Base-by-base conservation (phyloP, 2,797 vertebrate species). In the Falco columbarius region DNA sequence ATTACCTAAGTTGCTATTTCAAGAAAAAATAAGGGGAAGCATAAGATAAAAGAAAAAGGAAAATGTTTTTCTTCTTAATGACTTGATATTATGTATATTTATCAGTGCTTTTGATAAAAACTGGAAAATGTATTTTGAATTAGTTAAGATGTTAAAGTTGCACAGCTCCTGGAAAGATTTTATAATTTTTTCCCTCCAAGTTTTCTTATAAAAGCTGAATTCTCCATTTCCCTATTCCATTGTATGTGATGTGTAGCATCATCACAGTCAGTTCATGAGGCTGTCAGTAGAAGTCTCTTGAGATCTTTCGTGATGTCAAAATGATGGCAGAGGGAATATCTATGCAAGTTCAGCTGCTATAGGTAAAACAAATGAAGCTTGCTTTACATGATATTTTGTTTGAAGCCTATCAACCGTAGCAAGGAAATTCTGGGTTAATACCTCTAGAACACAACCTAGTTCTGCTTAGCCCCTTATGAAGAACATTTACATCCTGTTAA, bases 361-460 rank as follows among this genome's bases (percentile, higher is more conserved):
- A 91, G 79, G 34, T 83, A 81, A 96, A 97, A 90, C 16, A 95
- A 97, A 94, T 63, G 90, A 85, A 95, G 62, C 21, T 96, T 80
- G 38, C 44, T 96, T 93, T 72, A 94, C 94, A 93, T 79, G 10
- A 65, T 77, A 92, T 72, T 97, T 95, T 62, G 47, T 83, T 90
- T 92, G 47, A 93, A 46, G n/a, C 42, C 68, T 89, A 70, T 42
- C 61, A 92, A 44, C 29, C 49, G 79, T 72, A 90, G 79, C 70
- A 86, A 95, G 83, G 36, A 86, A 93, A 91, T 91, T 65, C 59
- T 93, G 86, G 42, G n/a, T 90, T 89, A 93, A 66, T 75, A 30
- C 47, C 40, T 71, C 70, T 84, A 73, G 72, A 90, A 88, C 51
- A 42, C 55, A 59, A 5, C 19, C 58, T 81, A 67, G 49, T n/a